Evolutionary conservation across 1,140 invertebrate species (phyloP), one percentile per base, ranked within the genome.

Genomic region (Leucophenga varia): DNA sequence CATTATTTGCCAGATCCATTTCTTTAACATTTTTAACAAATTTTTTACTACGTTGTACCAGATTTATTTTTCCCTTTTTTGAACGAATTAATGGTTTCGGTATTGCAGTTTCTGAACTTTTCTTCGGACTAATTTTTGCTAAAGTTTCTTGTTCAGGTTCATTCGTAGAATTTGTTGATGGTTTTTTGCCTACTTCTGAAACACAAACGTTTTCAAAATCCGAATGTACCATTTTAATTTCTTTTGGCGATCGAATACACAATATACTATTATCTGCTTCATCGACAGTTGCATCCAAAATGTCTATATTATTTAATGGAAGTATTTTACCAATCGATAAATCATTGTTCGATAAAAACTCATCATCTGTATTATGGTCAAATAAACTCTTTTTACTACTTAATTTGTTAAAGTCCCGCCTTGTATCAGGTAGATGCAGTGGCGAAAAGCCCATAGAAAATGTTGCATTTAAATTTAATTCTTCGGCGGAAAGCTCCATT

Each of bases 1-100:
- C n/a, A n/a, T n/a, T n/a, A n/a, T n/a, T n/a, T n/a, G n/a, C n/a
- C n/a, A n/a, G n/a, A n/a, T n/a, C n/a, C n/a, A n/a, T n/a, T n/a
- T n/a, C n/a, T n/a, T n/a, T n/a, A n/a, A n/a, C n/a, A n/a, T n/a
- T n/a, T n/a, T n/a, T n/a, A n/a, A n/a, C n/a, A n/a, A n/a, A n/a
- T 21, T 39, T 52, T 18, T 67, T 71, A 10, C 38, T 57, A 5
- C 68, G 61, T 30, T 68, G 59, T 2, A 72, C 68, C 17, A 72
- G 51, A 54, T 72, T 72, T 3, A 72, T 54, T 55, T 72, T 68
- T 1, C 53, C 56, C 25, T 52, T 72, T 22, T 61, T 72, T 13
- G 51, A 52, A 19, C 57, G 34, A 8, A 39, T 31, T 19, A 42
- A 28, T 2, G 44, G 42, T n/a, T 35, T n/a, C n/a, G n/a, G n/a